These are phyloP conservation scores for Catagonus wagneri DNA, from an alignment of 2,113 vertebrate species.

Conservation along the genomic window DNA sequence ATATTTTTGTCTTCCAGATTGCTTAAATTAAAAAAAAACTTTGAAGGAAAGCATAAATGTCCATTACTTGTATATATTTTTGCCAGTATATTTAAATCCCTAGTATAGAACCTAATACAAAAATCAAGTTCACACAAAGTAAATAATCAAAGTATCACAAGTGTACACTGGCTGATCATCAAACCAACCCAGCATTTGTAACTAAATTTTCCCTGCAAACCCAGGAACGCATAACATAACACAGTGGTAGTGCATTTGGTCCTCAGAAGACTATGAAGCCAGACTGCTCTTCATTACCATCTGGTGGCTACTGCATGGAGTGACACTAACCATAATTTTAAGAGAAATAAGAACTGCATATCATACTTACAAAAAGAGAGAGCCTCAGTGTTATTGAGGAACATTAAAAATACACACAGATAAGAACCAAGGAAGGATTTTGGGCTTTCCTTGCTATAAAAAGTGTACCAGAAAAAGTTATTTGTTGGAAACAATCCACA, in stretches of 20 bases:
- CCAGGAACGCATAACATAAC: conserved; percentile 10
- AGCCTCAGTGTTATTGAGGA: neutral
- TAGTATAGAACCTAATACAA: neutral
- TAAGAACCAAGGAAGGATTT: conserved; percentile 1
- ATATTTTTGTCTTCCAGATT: conserved; percentile 23
- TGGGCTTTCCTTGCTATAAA: neutral
- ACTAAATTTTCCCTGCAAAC: conserved; percentile 25
- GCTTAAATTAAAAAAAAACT: neutral
- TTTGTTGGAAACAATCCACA: neutral
- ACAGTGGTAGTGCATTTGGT: conserved; percentile 22
- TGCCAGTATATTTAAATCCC: conserved; percentile 21
- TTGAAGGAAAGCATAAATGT: conserved; percentile 26
- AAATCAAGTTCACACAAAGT: conserved; percentile 7
- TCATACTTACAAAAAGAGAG: neutral
- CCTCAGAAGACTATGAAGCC: conserved; percentile 46
- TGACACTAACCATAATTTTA: conserved; percentile 78
- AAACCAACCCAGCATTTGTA: conserved; percentile 59
- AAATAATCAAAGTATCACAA: conserved; percentile 25
- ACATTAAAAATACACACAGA: neutral
- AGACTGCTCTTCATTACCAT: conserved; percentile 89
- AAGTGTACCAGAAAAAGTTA: neutral
- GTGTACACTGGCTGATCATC: conserved; percentile 30
- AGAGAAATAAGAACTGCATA: conserved; percentile 47
- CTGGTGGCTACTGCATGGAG: conserved; percentile 85
- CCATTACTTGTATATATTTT: neutral